Percentiles rank a stretch among this genome's conserved stretches.
Conservation (phyloP, 2,797 vertebrate genomes). For the Phylloscopus collybita region DNA sequence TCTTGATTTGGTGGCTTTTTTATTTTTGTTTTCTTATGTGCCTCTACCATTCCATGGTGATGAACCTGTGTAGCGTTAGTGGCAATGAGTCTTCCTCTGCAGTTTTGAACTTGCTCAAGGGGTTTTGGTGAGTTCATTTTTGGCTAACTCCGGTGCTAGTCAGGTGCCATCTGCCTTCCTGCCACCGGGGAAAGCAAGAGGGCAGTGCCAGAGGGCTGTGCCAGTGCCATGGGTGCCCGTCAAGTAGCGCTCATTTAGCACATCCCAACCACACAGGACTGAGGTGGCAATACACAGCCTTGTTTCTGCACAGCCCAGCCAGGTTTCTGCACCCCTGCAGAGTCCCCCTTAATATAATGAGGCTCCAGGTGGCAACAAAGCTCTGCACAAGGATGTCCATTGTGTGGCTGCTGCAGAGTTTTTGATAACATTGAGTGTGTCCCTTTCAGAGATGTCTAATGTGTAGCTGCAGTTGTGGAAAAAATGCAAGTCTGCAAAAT, state of each 20-base stretch:
- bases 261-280: accelerated
- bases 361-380: background rate
- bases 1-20: background rate
- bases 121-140: background rate
- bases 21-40: background rate
- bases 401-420: background rate
- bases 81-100: background rate
- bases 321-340: background rate
- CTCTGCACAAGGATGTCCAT: background rate
- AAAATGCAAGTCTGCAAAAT: background rate
- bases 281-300: background rate
- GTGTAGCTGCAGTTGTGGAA: background rate
- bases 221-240: background rate
- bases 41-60: accelerated
- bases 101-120: background rate
- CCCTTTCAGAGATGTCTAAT: background rate
- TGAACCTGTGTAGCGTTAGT: background rate
- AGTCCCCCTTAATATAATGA: background rate
- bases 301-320: background rate
- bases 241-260: background rate
- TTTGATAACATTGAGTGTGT: background rate
- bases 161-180: background rate
- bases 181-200: background rate
- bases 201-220: background rate
- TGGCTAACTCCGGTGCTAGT: background rate